Evolutionary conservation across 2,113 vertebrate genomes (phyloP), one percentile per base, ranked within the genome.

Genomic region (Oreotrochilus melanogaster): DNA sequence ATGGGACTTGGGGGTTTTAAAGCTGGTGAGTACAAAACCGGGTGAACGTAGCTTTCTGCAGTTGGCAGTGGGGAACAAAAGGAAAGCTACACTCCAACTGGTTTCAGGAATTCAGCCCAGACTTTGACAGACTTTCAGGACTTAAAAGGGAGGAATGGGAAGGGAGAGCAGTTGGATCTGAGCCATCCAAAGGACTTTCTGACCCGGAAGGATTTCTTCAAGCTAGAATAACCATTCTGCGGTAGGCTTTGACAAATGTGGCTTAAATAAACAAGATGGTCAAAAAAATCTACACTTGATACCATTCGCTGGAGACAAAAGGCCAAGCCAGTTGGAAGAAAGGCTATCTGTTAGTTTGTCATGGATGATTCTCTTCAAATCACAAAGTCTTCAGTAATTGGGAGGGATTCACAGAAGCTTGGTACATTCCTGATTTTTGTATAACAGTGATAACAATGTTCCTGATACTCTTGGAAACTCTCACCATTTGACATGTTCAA

Each of bases 151-250:
- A 89, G 90, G 74, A 67, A 95, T 92, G 88, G 86, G 78, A 88
- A 95, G 76, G 86, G 62, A 93, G 76, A 88, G 60, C 74, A 65
- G 57, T 92, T 91, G 92, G 76, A 88, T 67, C 43, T 53, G 74
- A 90, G 87, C 51, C 78, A 89, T 87, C 91, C 82, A 97, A 96
- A 96, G 81, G 91, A 73, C 92, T 93, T 93, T 73, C 79, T 96
- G 95, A 96, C 94, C 95, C 73, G 88, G 95, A 91, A 96, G 93
- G 94, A 91, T 95, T 96, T 92, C 94, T 95, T 96, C 88, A 94
- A 87, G 61, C 86, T 86, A 87, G 35, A 79, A 66, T 79, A 81
- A 85, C 53, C 56, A 28, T 92, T 89, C 88, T 95, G 92, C 0
- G 2, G 75, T 91, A 82, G 80, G 78, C 84, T 94, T 90, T 90